Evolutionary conservation across 2,797 vertebrate genomes (phyloP).

Genomic region (Schizopygopsis malacanthus): DNA sequence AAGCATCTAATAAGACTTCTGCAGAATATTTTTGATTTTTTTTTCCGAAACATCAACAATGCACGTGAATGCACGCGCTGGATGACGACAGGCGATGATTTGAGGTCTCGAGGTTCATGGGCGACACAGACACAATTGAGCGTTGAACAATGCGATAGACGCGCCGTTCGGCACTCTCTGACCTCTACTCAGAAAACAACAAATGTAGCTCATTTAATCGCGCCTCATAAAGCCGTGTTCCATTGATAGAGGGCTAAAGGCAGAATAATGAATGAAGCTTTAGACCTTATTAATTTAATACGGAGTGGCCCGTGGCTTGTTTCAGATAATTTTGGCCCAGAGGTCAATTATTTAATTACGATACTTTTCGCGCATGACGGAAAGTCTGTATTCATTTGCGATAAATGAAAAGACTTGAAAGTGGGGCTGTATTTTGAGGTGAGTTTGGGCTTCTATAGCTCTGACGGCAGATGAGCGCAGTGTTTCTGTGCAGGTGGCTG

Average conservation of each 20-base stretch:
- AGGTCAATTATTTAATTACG: constrained; percentile 59
- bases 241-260: constrained; percentile 50
- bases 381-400: constrained; percentile 15
- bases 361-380: constrained; percentile 32
- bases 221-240: constrained; percentile 51
- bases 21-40: background rate
- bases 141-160: constrained; percentile 76
- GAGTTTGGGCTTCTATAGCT: background rate
- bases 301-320: constrained; percentile 48
- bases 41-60: background rate
- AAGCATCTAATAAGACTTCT: background rate
- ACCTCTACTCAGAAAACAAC: constrained; percentile 70
- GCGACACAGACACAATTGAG: constrained; percentile 75
- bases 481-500: constrained; percentile 49
- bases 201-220: constrained; percentile 59
- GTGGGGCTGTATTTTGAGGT: background rate
- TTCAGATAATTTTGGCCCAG: constrained; percentile 50
- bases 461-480: constrained; percentile 15
- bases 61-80: constrained; percentile 21
- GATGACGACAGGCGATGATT: constrained; percentile 43
- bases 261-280: constrained; percentile 54
- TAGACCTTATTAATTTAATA: constrained; percentile 53
- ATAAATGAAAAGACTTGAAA: background rate
- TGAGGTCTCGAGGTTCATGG: constrained; percentile 75
- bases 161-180: constrained; percentile 75